A percentile compares a stretch with the other conserved stretches of the same genome.
phyloP scores from a whole-genome alignment of 2,888 invertebrate genomes.

The Eubasilissa splendida region DNA sequence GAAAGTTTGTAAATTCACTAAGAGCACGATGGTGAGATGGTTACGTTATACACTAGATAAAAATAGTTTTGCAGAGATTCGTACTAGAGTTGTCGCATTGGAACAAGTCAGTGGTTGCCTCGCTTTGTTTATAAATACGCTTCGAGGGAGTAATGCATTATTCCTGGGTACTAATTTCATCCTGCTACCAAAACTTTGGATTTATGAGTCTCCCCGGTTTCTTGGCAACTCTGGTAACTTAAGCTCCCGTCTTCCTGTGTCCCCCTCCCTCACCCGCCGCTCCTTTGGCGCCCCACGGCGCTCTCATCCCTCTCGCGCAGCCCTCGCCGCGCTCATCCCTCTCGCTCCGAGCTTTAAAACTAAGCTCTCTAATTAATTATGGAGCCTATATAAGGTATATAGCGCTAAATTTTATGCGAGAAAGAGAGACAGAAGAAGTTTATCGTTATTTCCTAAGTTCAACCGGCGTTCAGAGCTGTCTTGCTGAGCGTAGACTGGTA shows the following conservation, averaged over 20 bases:
- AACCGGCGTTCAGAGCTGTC: not conserved
- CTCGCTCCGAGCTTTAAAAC: slow-evolving; percentile 67
- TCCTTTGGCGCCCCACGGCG: not conserved
- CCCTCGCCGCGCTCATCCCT: slow-evolving; percentile 14
- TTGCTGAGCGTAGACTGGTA: not conserved
- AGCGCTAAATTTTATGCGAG: slow-evolving; percentile 35
- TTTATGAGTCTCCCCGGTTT: slow-evolving; percentile 46
- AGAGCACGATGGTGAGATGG: too few species aligned
- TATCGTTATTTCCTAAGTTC: slow-evolving; percentile 33
- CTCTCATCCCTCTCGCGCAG: slow-evolving; percentile 20
- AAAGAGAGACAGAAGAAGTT: slow-evolving; percentile 39
- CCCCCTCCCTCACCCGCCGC: not conserved
- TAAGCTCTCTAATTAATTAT: slow-evolving; percentile 76
- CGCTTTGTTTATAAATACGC: slow-evolving; percentile 2
- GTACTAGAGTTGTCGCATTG: too few species aligned
- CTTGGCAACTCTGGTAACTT: slow-evolving; percentile 52
- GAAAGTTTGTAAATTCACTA: too few species aligned
- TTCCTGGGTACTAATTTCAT: slow-evolving; percentile 42
- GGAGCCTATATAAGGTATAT: slow-evolving; percentile 62
- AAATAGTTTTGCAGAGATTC: too few species aligned
- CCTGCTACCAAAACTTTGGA: slow-evolving; percentile 38
- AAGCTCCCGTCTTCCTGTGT: slow-evolving; percentile 44
- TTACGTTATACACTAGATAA: too few species aligned
- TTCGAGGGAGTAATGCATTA: slow-evolving; percentile 34
- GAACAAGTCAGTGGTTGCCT: too few species aligned